phyloP scores from a whole-genome alignment of 2,113 vertebrate genomes.

The Rhabdornis inornatus region DNA sequence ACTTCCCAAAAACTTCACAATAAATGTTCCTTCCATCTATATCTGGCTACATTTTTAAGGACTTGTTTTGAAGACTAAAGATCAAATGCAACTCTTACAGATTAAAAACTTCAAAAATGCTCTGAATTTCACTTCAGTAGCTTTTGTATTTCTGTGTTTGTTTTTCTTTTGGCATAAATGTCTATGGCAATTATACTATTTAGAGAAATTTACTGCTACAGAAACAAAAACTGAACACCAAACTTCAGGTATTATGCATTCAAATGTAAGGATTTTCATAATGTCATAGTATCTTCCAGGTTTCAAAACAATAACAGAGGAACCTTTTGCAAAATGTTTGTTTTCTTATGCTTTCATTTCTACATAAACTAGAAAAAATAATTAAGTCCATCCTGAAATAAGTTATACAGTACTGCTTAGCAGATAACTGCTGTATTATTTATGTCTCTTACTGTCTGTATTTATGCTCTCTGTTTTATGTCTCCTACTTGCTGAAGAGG shows the following conservation, averaged over 20 bases:
- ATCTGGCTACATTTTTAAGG: background rate
- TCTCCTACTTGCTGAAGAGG: background rate
- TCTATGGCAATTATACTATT: background rate
- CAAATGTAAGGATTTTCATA: background rate
- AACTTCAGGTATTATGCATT: background rate
- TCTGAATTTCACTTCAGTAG: background rate
- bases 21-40: background rate
- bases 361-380: background rate
- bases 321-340: background rate
- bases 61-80: background rate
- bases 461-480: background rate
- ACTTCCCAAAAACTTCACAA: background rate
- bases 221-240: background rate
- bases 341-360: background rate
- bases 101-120: background rate
- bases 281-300: background rate
- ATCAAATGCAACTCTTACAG: background rate
- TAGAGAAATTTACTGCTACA: background rate
- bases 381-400: background rate
- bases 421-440: background rate
- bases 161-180: background rate
- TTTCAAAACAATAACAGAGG: background rate
- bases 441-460: background rate
- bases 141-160: background rate
- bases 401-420: background rate